Evolutionary conservation across 1,140 invertebrate species (phyloP).

Genomic region (Elymnias hypermnestra): DNA sequence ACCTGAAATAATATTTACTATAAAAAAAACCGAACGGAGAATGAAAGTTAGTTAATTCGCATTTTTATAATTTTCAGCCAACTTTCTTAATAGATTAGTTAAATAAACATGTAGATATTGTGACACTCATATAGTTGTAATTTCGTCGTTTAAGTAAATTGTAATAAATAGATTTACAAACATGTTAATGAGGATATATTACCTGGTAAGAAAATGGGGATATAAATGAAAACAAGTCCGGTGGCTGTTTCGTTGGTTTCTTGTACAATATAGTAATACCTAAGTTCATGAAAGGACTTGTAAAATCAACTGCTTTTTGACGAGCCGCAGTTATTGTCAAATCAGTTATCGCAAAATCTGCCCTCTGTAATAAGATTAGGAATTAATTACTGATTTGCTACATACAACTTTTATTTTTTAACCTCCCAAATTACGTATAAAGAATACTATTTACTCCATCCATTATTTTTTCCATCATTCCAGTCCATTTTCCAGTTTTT

Average conservation of each 20-base stretch:
- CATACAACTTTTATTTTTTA: too few relatives aligned
- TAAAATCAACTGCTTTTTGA: conserved; percentile 92
- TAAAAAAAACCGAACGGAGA: background rate
- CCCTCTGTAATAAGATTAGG: conserved; percentile 77
- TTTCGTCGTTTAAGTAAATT: too few relatives aligned
- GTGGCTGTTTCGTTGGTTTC: conserved; percentile 87
- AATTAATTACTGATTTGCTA: background rate
- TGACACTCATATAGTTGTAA: too few relatives aligned
- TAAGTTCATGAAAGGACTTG: conserved; percentile 94
- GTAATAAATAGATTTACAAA: too few relatives aligned
- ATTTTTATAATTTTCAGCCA: too few relatives aligned
- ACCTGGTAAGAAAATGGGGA: conserved; percentile 87
- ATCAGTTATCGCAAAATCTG: conserved; percentile 92
- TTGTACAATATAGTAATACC: conserved; percentile 91
- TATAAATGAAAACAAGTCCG: conserved; percentile 91
- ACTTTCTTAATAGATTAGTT: too few relatives aligned
- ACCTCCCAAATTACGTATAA: too few relatives aligned
- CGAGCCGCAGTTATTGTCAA: conserved; percentile 92
- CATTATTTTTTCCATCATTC: conserved; percentile 92
- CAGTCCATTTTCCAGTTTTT: conserved; percentile 87
- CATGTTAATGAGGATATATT: conserved; percentile 10
- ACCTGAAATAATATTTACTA: conserved; percentile 72
- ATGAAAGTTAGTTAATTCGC: too few relatives aligned
- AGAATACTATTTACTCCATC: conserved; percentile 76
- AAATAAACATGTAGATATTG: too few relatives aligned